phyloP scores from a whole-genome alignment of 2,888 invertebrate species.

The Sminthurides aquaticus region DNA sequence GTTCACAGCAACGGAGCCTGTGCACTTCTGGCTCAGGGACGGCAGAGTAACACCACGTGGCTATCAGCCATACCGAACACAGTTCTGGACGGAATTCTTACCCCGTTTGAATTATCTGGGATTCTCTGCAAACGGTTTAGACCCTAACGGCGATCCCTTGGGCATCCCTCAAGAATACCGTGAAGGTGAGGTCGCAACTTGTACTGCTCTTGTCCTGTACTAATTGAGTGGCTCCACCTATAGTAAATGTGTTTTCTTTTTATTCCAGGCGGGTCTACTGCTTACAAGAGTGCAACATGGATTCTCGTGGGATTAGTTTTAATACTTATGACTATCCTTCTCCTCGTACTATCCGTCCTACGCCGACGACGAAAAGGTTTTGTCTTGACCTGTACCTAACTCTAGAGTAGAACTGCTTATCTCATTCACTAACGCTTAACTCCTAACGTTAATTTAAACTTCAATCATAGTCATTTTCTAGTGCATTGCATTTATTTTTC shows the following conservation, averaged over 20 bases:
- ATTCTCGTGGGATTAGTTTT: constrained; percentile 40
- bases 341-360: constrained; percentile 40
- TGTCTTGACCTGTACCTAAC: constrained; percentile 16
- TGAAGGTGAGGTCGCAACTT: constrained; percentile 38
- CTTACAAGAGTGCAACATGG: constrained; percentile 42
- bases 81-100: constrained; percentile 50
- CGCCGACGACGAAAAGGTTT: constrained; percentile 40
- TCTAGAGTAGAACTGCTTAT: background rate
- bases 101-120: constrained; percentile 45
- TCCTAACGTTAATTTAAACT: background rate
- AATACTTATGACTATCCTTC: constrained; percentile 38
- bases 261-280: constrained; percentile 34
- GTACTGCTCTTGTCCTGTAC: background rate
- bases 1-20: constrained; percentile 47
- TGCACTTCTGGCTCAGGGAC: constrained; percentile 52
- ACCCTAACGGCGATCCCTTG: constrained; percentile 31
- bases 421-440: background rate
- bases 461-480: background rate
- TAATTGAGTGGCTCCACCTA: background rate
- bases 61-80: constrained; percentile 43
- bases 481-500: too few relatives aligned
- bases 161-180: constrained; percentile 36
- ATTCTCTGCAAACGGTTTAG: constrained; percentile 25
- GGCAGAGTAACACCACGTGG: constrained; percentile 51
- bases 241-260: background rate